These are phyloP conservation scores for Pantherophis guttatus DNA, from an alignment of 2,113 vertebrate genomes.

Conservation along the genomic window DNA sequence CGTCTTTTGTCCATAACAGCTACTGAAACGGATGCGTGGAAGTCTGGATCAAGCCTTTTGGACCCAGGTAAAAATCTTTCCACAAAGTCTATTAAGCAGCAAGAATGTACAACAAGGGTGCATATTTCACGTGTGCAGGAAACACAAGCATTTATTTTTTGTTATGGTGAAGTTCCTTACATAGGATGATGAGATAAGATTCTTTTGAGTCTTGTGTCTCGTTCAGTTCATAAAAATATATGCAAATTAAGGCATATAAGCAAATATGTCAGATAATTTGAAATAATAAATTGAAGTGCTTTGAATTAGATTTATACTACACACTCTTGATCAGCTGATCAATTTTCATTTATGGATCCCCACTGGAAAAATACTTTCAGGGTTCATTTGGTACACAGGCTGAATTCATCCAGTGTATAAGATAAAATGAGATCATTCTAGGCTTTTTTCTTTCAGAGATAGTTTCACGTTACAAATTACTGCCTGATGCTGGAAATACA, in stretches of 20 bases:
- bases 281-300: background rate
- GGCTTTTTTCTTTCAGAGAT: background rate
- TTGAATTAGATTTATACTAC: background rate
- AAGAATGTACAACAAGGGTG: background rate
- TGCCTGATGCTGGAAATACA: background rate
- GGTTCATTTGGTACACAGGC: background rate
- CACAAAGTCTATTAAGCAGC: background rate
- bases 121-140: background rate
- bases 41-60: constrained; percentile 72
- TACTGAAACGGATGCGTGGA: constrained; percentile 76
- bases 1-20: constrained; percentile 71
- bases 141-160: background rate
- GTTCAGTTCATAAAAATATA: background rate
- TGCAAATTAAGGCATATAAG: background rate
- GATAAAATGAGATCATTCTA: background rate
- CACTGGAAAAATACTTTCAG: background rate
- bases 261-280: background rate
- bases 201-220: background rate
- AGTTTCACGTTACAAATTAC: background rate
- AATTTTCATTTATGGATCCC: background rate
- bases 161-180: background rate
- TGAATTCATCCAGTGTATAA: background rate
- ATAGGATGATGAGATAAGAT: background rate
- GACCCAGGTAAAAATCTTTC: constrained; percentile 77
- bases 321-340: background rate